Evolutionary conservation across 2,888 invertebrate genomes (phyloP), one percentile per base, ranked within the genome.

Genomic region (Lottia gigantea): DNA sequence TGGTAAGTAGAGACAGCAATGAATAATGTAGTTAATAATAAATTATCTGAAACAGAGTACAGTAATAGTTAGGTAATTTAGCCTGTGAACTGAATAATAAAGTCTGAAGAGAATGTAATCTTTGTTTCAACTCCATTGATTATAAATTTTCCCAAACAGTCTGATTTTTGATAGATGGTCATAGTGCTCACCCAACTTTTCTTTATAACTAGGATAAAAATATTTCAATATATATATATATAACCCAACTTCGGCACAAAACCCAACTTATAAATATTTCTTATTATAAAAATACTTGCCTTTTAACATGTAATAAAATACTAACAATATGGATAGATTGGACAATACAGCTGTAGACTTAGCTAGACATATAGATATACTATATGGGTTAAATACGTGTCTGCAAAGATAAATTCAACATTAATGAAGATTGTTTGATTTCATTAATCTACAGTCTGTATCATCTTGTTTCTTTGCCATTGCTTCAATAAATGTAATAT

Each of bases 321-420:
- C 92, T 6, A 93, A 82, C 0, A 95, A 92, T 45, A 95, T 90
- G 64, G 94, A 91, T n/a, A 96, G 90, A 90, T 97, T 97, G 80
- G 94, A 94, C 79, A 97, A 92, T 15, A 95, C 94, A 1, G 95
- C 95, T 2, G 97, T 96, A 0, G 97, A 95, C 88, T 94, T 92
- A 14, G 94, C 96, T 46, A 94, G 93, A 90, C 96, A 97, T 82
- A 94, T 95, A 69, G 95, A 90, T 71, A 97, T 92, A 46, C 93
- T 92, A 86, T 95, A 95, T 0, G 97, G 97, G 89, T 96, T 96
- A 82, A 96, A 94, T 62, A 96, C 90, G 89, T 95, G 96, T 19
- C 86, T 85, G 77, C 11, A 40, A 40, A 40, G 40, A 40, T 6
- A 40, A 40, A 8, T 40, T 40, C 40, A 40, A 40, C 40, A 40